These are phyloP conservation scores for Sarcophilus harrisii DNA, from an alignment of 2,797 vertebrate species.

Conservation along the genomic window DNA sequence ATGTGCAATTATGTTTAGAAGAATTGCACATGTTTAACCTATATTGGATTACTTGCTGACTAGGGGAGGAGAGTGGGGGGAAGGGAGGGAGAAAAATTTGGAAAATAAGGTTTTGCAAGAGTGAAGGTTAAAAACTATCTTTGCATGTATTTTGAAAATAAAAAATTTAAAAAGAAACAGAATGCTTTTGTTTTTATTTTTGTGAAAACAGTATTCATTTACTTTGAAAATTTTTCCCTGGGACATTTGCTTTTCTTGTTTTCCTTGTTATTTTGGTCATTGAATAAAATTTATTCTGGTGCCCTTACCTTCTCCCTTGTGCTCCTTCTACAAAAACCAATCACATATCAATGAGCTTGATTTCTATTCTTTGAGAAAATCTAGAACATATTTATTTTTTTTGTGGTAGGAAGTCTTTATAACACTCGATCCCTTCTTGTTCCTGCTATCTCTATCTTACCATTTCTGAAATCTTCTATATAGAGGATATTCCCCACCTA, in stretches of 20 bases:
- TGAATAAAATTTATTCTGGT: not conserved
- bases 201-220: not conserved
- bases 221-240: not conserved
- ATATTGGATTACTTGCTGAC: too few relatives aligned
- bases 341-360: too few relatives aligned
- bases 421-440: not conserved
- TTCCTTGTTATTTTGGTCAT: not conserved
- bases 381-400: not conserved
- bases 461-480: not conserved
- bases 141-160: too few relatives aligned
- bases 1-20: too few relatives aligned
- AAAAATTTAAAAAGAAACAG: too few relatives aligned
- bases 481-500: not conserved
- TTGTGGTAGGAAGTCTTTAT: not conserved
- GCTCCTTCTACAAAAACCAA: not conserved
- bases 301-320: not conserved
- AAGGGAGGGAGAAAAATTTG: too few relatives aligned
- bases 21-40: too few relatives aligned
- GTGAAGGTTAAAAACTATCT: too few relatives aligned
- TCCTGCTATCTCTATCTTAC: not conserved
- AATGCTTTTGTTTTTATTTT: not conserved
- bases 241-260: not conserved
- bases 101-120: too few relatives aligned
- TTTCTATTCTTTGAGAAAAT: too few relatives aligned
- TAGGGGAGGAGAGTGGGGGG: too few relatives aligned